phyloP scores from a whole-genome alignment of 2,797 vertebrate genomes.

The Phrynocephalus guinanensis region DNA sequence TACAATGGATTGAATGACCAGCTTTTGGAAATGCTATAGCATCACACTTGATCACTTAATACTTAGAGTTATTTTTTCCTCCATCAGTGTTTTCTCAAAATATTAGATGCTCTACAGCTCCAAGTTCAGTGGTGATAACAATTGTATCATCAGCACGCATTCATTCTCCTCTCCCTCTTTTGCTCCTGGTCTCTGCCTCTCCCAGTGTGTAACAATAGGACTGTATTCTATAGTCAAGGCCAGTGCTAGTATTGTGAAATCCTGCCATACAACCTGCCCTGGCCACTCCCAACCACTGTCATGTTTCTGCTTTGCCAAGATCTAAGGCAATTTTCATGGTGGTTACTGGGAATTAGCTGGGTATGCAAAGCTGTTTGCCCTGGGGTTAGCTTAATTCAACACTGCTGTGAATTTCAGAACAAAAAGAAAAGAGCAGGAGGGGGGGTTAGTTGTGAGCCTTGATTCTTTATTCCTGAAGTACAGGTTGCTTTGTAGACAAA shows the following conservation, averaged over 20 bases:
- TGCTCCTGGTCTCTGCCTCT: background rate
- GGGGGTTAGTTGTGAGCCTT: background rate
- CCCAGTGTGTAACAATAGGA: background rate
- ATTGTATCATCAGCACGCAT: too few species aligned
- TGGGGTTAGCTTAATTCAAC: conserved; percentile 1
- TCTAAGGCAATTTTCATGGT: conserved; percentile 31
- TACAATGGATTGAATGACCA: background rate
- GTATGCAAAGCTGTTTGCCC: conserved; percentile 20
- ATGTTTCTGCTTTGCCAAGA: background rate
- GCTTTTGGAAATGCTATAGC: background rate
- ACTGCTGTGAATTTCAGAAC: conserved; percentile 20
- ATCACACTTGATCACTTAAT: background rate
- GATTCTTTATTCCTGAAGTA: conserved; percentile 1
- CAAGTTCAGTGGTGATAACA: background rate
- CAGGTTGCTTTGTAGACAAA: conserved; percentile 23
- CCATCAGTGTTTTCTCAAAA: background rate
- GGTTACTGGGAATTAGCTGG: conserved; percentile 27
- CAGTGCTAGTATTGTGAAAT: background rate
- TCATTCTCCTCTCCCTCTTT: background rate
- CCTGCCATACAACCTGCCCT: background rate
- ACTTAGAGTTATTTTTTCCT: background rate
- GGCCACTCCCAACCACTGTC: conserved; percentile 34
- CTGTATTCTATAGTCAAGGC: background rate
- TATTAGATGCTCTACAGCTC: background rate
- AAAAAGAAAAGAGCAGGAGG: background rate